A percentile compares a stretch with the other conserved stretches of the same genome.
Conservation (phyloP, 2,888 invertebrate genomes). For the Xestobium rufovillosum region DNA sequence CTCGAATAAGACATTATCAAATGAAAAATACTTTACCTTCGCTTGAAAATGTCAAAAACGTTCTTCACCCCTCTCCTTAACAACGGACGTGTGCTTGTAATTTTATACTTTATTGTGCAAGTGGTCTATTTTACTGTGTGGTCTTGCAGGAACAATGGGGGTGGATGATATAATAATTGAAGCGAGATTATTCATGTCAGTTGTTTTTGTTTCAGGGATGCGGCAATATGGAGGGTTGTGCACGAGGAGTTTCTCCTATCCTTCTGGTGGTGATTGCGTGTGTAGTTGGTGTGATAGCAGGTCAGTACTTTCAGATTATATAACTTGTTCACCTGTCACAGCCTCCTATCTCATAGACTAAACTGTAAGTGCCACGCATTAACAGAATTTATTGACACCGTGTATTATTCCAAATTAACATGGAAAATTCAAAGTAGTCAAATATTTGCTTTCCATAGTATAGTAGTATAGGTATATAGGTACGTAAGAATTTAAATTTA, state of each 20-base stretch:
- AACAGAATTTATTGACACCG: too few relatives aligned
- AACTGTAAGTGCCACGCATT: too few relatives aligned
- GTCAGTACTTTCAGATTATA: constrained; percentile 3
- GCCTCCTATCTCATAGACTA: neutral
- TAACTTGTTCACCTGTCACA: neutral
- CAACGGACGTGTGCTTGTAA: neutral
- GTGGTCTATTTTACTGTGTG: constrained; percentile 1
- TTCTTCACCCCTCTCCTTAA: too few relatives aligned
- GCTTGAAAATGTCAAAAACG: too few relatives aligned
- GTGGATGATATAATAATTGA: too few relatives aligned
- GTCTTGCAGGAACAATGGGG: constrained; percentile 11
- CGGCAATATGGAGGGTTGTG: constrained; percentile 33
- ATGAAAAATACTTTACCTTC: too few relatives aligned
- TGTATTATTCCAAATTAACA: too few relatives aligned
- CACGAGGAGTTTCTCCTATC: constrained; percentile 15
- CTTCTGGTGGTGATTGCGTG: constrained; percentile 19
- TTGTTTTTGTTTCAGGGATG: constrained; percentile 37
- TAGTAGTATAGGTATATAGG: too few relatives aligned
- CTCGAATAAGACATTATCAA: too few relatives aligned
- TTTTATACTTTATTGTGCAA: neutral
- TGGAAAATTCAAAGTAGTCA: too few relatives aligned
- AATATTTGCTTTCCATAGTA: too few relatives aligned
- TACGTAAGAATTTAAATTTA: too few relatives aligned
- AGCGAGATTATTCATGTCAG: constrained; percentile 12
- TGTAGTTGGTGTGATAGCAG: constrained; percentile 20